These are phyloP conservation scores for Arge pagana DNA, from an alignment of 2,888 invertebrate species.

Conservation along the genomic window DNA sequence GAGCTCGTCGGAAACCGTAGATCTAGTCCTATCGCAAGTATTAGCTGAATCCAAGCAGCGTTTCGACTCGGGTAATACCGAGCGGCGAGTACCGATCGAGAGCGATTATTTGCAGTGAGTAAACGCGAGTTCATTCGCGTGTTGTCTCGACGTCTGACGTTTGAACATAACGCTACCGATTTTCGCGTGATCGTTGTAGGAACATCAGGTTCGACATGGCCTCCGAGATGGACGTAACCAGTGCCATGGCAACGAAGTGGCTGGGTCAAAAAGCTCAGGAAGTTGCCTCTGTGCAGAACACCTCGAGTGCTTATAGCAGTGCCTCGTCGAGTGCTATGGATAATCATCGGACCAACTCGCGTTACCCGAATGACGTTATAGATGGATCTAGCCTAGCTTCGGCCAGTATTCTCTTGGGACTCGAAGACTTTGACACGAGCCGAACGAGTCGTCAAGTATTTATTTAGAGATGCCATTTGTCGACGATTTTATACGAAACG, in stretches of 20 bases:
- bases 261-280: slow-evolving; percentile 47
- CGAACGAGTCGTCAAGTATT: slow-evolving; percentile 54
- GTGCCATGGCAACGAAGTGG: slow-evolving; percentile 52
- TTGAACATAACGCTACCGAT: not conserved
- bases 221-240: slow-evolving; percentile 45
- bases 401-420: slow-evolving; percentile 51
- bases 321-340: slow-evolving; percentile 55
- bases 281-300: slow-evolving; percentile 53
- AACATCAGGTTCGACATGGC: slow-evolving; percentile 49
- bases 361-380: slow-evolving; percentile 47
- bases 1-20: slow-evolving; percentile 67
- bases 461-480: slow-evolving; percentile 47
- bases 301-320: slow-evolving; percentile 55
- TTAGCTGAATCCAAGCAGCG: slow-evolving; percentile 32
- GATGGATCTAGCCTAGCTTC: slow-evolving; percentile 48
- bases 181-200: slow-evolving; percentile 32
- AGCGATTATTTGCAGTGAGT: slow-evolving; percentile 52
- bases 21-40: slow-evolving; percentile 71
- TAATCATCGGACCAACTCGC: slow-evolving; percentile 48
- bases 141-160: not conserved
- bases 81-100: slow-evolving; percentile 37
- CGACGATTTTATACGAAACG: no score
- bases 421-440: slow-evolving; percentile 55
- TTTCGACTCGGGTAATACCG: slow-evolving; percentile 14
- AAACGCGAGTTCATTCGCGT: not conserved